A percentile compares a stretch with the other conserved stretches of the same genome.
phyloP scores from a whole-genome alignment of 2,797 vertebrate species.

The Microcaecilia unicolor region DNA sequence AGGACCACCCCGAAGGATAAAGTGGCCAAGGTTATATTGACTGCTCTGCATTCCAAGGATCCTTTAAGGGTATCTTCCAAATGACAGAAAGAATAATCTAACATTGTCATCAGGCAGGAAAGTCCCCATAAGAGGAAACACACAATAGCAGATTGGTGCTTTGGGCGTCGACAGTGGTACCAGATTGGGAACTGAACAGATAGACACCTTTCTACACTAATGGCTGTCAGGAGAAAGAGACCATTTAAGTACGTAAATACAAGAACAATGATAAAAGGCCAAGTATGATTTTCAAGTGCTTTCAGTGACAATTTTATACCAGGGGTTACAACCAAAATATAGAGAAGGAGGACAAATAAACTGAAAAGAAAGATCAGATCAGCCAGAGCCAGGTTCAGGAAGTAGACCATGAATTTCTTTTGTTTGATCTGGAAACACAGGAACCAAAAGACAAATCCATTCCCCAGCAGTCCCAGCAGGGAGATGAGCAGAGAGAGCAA shows the following conservation, averaged over 20 bases:
- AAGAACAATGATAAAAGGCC: constrained; percentile 46
- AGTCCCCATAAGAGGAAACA: constrained; percentile 53
- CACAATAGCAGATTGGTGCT: constrained; percentile 43
- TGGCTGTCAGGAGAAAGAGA: constrained; percentile 58
- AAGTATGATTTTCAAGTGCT: constrained; percentile 32
- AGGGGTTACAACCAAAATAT: constrained; percentile 32
- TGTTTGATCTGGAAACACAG: constrained; percentile 58
- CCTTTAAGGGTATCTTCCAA: neutral
- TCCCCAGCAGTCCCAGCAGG: constrained; percentile 50
- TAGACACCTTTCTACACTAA: constrained; percentile 57
- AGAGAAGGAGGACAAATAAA: constrained; percentile 46
- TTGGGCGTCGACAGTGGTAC: constrained; percentile 48
- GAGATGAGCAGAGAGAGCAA: constrained; percentile 54
- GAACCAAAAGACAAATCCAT: constrained; percentile 57
- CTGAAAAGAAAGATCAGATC: constrained; percentile 47
- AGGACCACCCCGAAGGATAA: constrained; percentile 55
- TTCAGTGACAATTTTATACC: constrained; percentile 22
- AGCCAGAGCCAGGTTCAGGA: constrained; percentile 52
- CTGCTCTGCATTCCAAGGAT: constrained; percentile 30
- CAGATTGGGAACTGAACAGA: constrained; percentile 55
- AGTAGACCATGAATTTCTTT: constrained; percentile 55
- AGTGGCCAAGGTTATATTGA: constrained; percentile 43
- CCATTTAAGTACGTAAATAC: constrained; percentile 56
- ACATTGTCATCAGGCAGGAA: constrained; percentile 49
- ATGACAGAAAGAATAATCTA: constrained; percentile 43